Conservation (phyloP, 2,888 invertebrate genomes). For the Plusia festucae region DNA sequence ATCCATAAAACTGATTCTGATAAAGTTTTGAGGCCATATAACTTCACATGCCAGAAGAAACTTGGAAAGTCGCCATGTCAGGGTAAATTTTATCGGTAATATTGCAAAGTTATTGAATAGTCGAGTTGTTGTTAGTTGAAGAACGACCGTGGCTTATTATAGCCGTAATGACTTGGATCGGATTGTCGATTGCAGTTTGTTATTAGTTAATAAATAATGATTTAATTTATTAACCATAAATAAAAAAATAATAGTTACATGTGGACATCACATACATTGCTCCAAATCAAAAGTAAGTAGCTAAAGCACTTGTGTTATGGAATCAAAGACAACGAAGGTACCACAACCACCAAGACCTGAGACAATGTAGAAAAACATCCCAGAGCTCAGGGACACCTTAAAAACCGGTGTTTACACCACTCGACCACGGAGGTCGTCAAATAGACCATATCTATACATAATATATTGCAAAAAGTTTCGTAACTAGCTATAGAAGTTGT, state of each 20-base stretch:
- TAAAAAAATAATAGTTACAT: no score
- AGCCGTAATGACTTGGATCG: neutral
- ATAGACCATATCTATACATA: no score
- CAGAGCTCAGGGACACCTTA: no score
- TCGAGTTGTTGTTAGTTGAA: neutral
- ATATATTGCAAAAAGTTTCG: neutral
- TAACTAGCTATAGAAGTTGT: no score
- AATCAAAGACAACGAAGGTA: no score
- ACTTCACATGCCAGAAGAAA: conserved; percentile 30
- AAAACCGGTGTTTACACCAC: no score
- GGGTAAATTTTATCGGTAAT: conserved; percentile 24
- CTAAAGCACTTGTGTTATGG: no score
- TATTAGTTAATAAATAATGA: neutral
- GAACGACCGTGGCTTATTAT: neutral
- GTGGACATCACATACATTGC: no score
- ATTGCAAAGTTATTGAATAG: conserved; percentile 20
- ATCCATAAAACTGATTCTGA: conserved; percentile 52
- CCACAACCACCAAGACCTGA: no score
- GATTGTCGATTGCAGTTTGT: neutral
- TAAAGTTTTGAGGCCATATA: conserved; percentile 46
- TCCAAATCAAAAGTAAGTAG: no score
- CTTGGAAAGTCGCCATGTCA: conserved; percentile 25
- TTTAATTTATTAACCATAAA: neutral
- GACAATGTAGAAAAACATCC: no score
- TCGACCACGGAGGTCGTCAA: no score